phyloP scores from a whole-genome alignment of 2,888 invertebrate genomes.

The Xiphydria camelus region DNA sequence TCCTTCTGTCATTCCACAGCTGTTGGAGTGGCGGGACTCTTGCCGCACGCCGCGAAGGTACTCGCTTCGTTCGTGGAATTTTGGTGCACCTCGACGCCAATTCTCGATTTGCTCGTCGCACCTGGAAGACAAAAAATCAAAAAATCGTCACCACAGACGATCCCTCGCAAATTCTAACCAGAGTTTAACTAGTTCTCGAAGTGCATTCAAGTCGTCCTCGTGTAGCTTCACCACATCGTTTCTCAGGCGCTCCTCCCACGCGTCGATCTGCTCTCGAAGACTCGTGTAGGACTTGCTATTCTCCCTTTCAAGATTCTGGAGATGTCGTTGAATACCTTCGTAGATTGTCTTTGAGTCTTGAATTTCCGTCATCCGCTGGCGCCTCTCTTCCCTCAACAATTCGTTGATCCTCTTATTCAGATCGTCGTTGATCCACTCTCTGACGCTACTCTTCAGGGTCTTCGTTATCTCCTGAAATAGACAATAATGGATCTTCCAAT shows the following conservation, averaged over 20 bases:
- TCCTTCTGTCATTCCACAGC: not conserved
- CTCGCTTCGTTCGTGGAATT: not conserved
- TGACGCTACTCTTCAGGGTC: conserved; percentile 19
- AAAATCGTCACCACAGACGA: no score
- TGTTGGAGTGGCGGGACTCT: not conserved
- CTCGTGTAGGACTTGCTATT: conserved; percentile 23
- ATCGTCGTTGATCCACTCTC: conserved; percentile 26
- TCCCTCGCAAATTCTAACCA: no score
- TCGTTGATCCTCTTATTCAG: conserved; percentile 22
- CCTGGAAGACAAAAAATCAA: not conserved
- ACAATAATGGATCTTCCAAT: conserved; percentile 2
- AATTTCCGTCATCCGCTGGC: conserved; percentile 15
- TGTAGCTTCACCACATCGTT: conserved; percentile 25
- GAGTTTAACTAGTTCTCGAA: conserved; percentile 20
- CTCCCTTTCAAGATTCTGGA: conserved; percentile 24
- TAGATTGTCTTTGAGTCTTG: conserved; percentile 20
- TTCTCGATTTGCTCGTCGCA: not conserved
- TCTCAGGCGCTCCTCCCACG: conserved; percentile 27
- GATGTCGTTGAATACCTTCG: conserved; percentile 26
- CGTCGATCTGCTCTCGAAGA: conserved; percentile 29
- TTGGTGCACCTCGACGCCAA: conserved; percentile 1
- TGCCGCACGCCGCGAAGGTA: no score
- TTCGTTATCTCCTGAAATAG: conserved; percentile 20
- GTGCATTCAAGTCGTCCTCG: conserved; percentile 22
- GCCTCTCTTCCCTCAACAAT: conserved; percentile 20